phyloP scores from a whole-genome alignment of 2,797 vertebrate species.

The Malurus leucopterus region DNA sequence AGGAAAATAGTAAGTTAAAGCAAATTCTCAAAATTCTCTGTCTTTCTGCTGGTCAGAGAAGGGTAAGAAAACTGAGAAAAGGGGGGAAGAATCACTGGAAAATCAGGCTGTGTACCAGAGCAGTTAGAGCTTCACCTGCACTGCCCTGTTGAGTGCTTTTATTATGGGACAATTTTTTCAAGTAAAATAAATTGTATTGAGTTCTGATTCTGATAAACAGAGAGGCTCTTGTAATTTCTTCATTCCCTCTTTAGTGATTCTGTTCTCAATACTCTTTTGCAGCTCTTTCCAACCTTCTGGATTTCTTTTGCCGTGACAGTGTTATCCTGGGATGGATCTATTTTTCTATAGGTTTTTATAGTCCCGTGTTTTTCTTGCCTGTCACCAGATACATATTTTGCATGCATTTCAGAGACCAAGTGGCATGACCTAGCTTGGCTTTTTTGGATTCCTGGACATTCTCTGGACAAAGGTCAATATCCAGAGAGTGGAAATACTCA shows the following conservation, averaged over 20 bases:
- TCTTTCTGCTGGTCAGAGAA: neutral
- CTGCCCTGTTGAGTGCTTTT: neutral
- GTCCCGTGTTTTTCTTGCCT: neutral
- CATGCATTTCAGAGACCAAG: neutral
- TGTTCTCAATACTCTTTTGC: neutral
- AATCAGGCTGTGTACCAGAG: neutral
- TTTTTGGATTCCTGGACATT: neutral
- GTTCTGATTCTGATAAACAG: neutral
- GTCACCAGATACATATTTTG: neutral
- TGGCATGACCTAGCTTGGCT: neutral
- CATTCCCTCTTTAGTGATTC: neutral
- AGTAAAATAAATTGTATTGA: neutral
- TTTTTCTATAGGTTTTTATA: neutral
- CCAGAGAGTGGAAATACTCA: neutral
- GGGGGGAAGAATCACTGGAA: accelerated
- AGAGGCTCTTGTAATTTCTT: neutral
- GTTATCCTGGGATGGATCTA: neutral
- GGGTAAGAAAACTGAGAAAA: neutral
- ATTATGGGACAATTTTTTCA: neutral
- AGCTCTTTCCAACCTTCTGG: neutral
- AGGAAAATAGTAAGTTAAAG: neutral
- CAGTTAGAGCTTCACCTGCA: neutral
- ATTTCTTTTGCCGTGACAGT: neutral
- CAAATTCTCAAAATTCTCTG: neutral
- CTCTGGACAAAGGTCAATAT: constrained; percentile 48